Base-by-base conservation (phyloP, 2,888 invertebrate species). In the Nephrotoma appendiculata region DNA sequence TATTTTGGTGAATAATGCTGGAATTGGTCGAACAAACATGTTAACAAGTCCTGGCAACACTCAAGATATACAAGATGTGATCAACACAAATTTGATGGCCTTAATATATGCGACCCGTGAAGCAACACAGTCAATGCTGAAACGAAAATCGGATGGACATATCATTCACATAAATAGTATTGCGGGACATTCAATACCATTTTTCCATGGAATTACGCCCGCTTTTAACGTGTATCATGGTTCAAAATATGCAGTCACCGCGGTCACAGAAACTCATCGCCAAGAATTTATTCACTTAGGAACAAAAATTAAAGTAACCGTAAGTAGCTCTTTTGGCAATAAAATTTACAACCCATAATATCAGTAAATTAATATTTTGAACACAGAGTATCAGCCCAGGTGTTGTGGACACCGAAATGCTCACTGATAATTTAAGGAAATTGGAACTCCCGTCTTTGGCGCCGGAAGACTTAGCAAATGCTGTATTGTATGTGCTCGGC, bases 1-100 rank as follows among this genome's bases (percentile, higher is more conserved):
- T 89, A 91, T 94, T 1, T 90, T 94, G 85, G 89, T 94, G 7
- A 94, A 94, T 89, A 94, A 93, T 88, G 94, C 94, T 0, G 94
- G 31, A 31, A 31, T 31, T 31, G 92, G 0, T 88, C 93, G 7
- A 87, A 90, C 0, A 86, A 0, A 1, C 3, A n/a, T n/a, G 15
- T 87, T 88, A 86, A 88, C 88, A 6, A 88, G 89, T 86, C 88
- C 88, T n/a, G 85, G 87, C 19, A 83, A 86, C 3, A 87, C 89
- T 44, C 88, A 88, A 5, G 88, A 88, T 6, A 88, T 92, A 41
- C 90, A 90, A 87, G 88, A 90, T n/a, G 89, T 91, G 3, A 89
- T 92, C 0, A 91, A 92, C 87, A 91, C 91, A 41, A 93, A 93
- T 88, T 87, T 92, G 0, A 91, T 90, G 88, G 93, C 91, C 0